Base-by-base conservation (phyloP, 2,113 vertebrate genomes). In the Pipra filicauda region DNA sequence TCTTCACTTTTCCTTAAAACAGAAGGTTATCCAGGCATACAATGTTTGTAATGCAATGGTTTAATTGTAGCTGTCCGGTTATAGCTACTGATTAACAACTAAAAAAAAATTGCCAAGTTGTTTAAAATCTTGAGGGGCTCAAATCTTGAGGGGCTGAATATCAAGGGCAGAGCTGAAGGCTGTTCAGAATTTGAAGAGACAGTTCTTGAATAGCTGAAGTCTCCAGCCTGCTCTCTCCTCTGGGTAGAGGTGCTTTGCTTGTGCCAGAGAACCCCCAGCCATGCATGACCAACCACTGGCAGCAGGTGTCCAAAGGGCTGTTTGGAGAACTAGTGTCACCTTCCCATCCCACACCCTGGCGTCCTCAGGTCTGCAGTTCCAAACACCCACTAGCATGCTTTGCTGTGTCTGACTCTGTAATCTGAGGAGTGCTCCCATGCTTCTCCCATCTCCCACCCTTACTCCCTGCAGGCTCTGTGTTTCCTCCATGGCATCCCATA, bases 251-350 rank as follows among this genome's bases (percentile, higher is more conserved):
- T 33, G 21, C 33, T 64, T 72, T 8, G 3, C 33, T 16, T 0
- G 1, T 48, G 41, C 27, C 43, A 35, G 37, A 71, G 70, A 44
- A 15, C 4, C 1, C 8, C 9, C 41, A 44, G 26, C 28, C 2
- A 0, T 15, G 14, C n/a, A 33, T 10, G 27, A 52, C 33, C 4
- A 2, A 8, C 1, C 9, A 8, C 18, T n/a, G 41, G 54, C 15
- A 55, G 33, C 12, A 21, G 5, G 5, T 15, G 11, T 21, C 51
- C 67, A 54, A 70, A 62, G 16, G 43, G 12, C 28, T 74, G 15
- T 54, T 79, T 39, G 75, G 10, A 61, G 51, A 71, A 12, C 12
- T 24, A 28, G 35, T 9, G 23, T 39, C 54, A 43, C 35, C 8
- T 65, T 81, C 33, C 54, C 28, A 39, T 49, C 37, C 31, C 9